Base-by-base conservation (phyloP, 2,113 vertebrate species). In the Cephalopterus ornatus region DNA sequence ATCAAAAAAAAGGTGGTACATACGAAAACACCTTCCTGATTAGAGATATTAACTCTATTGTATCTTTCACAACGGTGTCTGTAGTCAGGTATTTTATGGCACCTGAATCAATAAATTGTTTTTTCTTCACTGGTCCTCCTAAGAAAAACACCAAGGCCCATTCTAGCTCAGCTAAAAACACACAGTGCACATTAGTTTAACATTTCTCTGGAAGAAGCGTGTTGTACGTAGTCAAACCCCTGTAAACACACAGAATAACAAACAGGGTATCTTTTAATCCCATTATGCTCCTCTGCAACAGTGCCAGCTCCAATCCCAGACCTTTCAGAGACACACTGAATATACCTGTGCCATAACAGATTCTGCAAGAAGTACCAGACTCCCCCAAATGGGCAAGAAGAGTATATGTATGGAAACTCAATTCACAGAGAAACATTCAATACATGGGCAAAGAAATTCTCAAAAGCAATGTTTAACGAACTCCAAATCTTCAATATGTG, bases 301-400 rank as follows among this genome's bases (percentile, higher is more conserved):
- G 16, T 32, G 44, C 23, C 41, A 62, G 39, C 18, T 68, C 42
- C 44, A 80, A 28, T 9, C 5, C 13, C 50, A 74, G 32, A 30
- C 59, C 78, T 74, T 84, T 42, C 59, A 76, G 62, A 53, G 33
- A 77, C 12, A 78, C 3, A 8, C 19, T 30, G 59, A 87, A 59
- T 23, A 28, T 28, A 84, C 32, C 58, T 85, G 55, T 21, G 32
- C 6, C 8, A 12, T 35, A 42, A 77, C 14, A 12, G 35, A 76
- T 59, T 84, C 59, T 83, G 26, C 22, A 44, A 77, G 88, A 47
- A 88, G 85, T 65, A 91, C 39, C 30, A 93, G 88, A 80, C 93
- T 94, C 93, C 85, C 82, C 71, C 88, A 94, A 93, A 92, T 13
- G 93, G 85, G 65, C 78, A 95, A 72, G 52, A 53, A 65, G 53